Evolutionary conservation across 1,140 invertebrate species (phyloP).

Genomic region (Akabosia matsudoensis): DNA sequence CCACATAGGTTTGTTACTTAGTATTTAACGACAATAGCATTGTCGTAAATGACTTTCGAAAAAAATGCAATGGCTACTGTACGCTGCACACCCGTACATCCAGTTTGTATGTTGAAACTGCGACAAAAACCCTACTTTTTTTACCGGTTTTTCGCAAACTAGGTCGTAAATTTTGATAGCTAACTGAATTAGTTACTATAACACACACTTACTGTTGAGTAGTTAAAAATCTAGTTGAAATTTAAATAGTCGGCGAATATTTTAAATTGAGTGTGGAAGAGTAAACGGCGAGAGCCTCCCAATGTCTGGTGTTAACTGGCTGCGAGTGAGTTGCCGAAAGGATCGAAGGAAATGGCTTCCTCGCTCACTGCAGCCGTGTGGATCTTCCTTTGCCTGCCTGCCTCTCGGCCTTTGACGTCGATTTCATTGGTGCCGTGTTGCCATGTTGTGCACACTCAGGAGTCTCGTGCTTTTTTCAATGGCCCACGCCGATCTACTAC

Average conservation of each 20-base stretch:
- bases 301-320: slow-evolving; percentile 20
- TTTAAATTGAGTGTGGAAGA: slow-evolving; percentile 9
- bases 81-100: too few relatives aligned
- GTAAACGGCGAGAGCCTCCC: slow-evolving; percentile 8
- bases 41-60: too few relatives aligned
- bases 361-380: slow-evolving; percentile 3
- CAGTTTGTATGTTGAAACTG: too few relatives aligned
- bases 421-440: background rate
- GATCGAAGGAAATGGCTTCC: slow-evolving; percentile 30
- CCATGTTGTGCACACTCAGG: background rate
- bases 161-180: too few relatives aligned
- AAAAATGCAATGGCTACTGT: too few relatives aligned
- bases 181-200: slow-evolving; percentile 37
- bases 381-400: slow-evolving; percentile 1
- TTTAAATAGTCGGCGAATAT: background rate
- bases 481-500: too few relatives aligned
- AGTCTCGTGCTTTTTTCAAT: background rate
- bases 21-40: too few relatives aligned
- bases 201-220: background rate
- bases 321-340: slow-evolving; percentile 29
- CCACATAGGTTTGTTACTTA: too few relatives aligned
- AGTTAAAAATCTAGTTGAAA: slow-evolving; percentile 8
- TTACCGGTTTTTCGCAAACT: too few relatives aligned
- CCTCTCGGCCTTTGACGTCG: slow-evolving; percentile 15
- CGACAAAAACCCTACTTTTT: too few relatives aligned